These are phyloP conservation scores for Pseudomugil tenellus DNA, from an alignment of 2,797 vertebrate genomes.

Conservation along the genomic window DNA sequence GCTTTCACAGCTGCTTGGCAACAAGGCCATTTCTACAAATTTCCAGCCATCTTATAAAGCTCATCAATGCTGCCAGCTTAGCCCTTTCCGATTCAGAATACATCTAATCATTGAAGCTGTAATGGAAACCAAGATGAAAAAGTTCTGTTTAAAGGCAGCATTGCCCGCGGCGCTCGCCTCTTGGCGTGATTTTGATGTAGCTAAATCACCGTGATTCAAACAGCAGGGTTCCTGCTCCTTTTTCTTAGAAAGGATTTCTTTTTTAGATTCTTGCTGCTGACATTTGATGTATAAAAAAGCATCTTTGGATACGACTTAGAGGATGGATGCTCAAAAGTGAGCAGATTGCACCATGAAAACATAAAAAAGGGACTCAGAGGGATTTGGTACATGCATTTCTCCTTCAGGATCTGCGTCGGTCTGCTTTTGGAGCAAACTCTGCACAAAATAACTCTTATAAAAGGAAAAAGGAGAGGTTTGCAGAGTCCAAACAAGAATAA, in stretches of 20 bases:
- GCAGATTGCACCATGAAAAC: constrained; percentile 21
- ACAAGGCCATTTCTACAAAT: constrained; percentile 17
- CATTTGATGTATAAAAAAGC: constrained; percentile 22
- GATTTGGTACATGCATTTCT: constrained; percentile 17
- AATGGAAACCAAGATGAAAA: constrained; percentile 21
- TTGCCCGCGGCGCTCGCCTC: constrained; percentile 6
- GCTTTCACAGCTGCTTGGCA: constrained; percentile 33
- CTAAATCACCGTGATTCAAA: constrained; percentile 19
- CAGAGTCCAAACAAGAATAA: constrained; percentile 27
- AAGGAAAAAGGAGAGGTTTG: constrained; percentile 19
- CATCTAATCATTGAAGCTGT: constrained; percentile 15
- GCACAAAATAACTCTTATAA: constrained; percentile 10
- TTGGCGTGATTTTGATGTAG: constrained; percentile 21
- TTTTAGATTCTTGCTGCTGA: constrained; percentile 16
- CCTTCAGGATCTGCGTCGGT: constrained; percentile 39
- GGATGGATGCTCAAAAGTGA: constrained; percentile 30
- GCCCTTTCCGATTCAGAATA: constrained; percentile 18
- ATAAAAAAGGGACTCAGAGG: constrained; percentile 46
- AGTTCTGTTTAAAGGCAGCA: constrained; percentile 29
- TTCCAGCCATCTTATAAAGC: constrained; percentile 22
- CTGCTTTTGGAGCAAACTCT: constrained; percentile 24
- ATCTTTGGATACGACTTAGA: constrained; percentile 14
- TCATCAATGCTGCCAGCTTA: constrained; percentile 9
- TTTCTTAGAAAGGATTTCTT: constrained; percentile 17
- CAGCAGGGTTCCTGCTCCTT: constrained; percentile 21